A percentile compares a stretch with the other conserved stretches of the same genome.
Evolutionary conservation across 2,888 invertebrate genomes (phyloP).

Genomic region (Boloria selene): DNA sequence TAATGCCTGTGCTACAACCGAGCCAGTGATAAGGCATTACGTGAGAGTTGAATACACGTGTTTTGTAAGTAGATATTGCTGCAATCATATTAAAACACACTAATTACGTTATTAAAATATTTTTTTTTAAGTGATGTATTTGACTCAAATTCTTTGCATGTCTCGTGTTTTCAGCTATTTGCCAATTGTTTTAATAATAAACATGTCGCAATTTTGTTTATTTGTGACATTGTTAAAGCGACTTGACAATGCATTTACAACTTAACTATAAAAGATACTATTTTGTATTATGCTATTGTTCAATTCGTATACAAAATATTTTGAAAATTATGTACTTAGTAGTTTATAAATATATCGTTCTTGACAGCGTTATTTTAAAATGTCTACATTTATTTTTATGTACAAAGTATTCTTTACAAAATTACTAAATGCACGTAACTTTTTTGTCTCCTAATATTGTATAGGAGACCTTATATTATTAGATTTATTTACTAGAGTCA

Average conservation of each 20-base stretch:
- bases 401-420: too few relatives aligned
- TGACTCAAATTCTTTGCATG: slow-evolving; percentile 28
- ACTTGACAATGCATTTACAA: slow-evolving; percentile 13
- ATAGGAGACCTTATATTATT: slow-evolving; percentile 6
- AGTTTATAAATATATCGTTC: slow-evolving; percentile 1
- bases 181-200: slow-evolving; percentile 31
- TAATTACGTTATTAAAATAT: slow-evolving; percentile 26
- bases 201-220: slow-evolving; percentile 14
- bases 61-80: slow-evolving; percentile 42
- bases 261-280: slow-evolving; percentile 9
- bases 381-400: too few relatives aligned
- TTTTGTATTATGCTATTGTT: background rate
- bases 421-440: too few relatives aligned
- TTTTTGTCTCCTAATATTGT: slow-evolving; percentile 4
- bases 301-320: too few relatives aligned
- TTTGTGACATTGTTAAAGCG: slow-evolving; percentile 13
- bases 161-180: slow-evolving; percentile 26
- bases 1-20: slow-evolving; percentile 59
- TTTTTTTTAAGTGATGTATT: slow-evolving; percentile 2
- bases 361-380: background rate
- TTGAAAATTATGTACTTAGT: background rate
- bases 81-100: slow-evolving; percentile 21
- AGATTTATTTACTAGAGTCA: slow-evolving; percentile 25
- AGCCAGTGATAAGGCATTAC: slow-evolving; percentile 64
- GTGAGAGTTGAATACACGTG: slow-evolving; percentile 53